Evolutionary conservation across 35 echinoderm and acorn worm genomes (phyloP).

Genomic region (Anneissia japonica): DNA sequence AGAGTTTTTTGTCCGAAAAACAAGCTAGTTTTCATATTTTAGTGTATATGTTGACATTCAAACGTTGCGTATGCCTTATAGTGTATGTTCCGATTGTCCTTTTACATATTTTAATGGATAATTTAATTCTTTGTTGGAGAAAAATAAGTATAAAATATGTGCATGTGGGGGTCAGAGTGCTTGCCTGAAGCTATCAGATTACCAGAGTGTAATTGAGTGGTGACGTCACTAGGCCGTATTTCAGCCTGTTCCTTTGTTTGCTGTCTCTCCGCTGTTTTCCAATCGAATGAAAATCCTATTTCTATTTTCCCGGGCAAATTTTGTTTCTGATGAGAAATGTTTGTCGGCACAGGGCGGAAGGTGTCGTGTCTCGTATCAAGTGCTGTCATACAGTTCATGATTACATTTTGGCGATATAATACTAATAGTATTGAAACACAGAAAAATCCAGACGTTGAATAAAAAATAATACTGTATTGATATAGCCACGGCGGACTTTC

Average conservation of each 20-base stretch:
- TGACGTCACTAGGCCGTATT: conserved; percentile 99
- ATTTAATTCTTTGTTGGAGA: not conserved
- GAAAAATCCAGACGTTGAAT: not conserved
- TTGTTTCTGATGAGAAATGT: not conserved
- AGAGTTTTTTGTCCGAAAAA: conserved; percentile 8
- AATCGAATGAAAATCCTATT: not conserved
- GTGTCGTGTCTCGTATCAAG: not conserved
- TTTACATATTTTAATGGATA: not conserved
- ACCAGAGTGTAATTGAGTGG: conserved; percentile 95
- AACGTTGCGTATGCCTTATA: not conserved
- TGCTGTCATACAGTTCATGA: not conserved
- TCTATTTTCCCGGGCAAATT: conserved; percentile 1
- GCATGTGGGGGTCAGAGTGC: conserved; percentile 52
- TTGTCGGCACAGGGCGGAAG: not conserved
- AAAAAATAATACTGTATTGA: too few species aligned
- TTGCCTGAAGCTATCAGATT: conserved; percentile 95
- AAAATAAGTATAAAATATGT: not conserved
- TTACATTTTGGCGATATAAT: not conserved
- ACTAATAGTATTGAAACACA: not conserved
- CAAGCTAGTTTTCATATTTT: not conserved
- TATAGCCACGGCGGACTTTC: too few species aligned
- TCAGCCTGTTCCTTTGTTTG: conserved; percentile 98
- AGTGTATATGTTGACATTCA: not conserved
- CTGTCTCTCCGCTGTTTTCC: conserved; percentile 59
- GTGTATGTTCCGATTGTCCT: not conserved